phyloP scores from a whole-genome alignment of 2,113 vertebrate genomes.

The Gavialis gangeticus region DNA sequence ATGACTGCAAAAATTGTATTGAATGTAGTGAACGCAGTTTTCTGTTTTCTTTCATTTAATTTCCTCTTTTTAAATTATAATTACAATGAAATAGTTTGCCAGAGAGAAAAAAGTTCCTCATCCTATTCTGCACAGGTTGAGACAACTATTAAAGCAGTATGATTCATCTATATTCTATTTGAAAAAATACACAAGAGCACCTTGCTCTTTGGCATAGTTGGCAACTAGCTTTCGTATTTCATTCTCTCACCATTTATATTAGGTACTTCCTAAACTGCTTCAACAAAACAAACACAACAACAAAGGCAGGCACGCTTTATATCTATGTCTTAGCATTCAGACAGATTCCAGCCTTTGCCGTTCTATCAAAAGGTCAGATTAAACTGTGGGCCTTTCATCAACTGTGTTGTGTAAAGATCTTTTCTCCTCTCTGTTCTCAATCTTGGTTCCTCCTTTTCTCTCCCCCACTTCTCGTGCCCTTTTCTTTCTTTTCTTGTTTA shows the following conservation, averaged over 20 bases:
- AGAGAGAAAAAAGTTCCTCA: background rate
- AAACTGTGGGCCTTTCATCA: conserved; percentile 16
- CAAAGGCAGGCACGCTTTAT: background rate
- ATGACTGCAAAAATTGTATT: background rate
- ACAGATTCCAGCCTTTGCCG: background rate
- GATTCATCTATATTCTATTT: background rate
- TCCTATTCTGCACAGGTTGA: background rate
- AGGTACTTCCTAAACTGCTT: background rate
- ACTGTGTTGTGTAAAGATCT: background rate
- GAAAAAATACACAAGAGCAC: background rate
- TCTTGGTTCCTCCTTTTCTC: background rate
- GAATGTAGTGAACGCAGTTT: background rate
- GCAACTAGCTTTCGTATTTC: background rate
- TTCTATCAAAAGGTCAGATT: conserved; percentile 28
- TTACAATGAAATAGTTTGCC: background rate
- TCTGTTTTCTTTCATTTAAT: background rate
- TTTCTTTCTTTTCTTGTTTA: background rate
- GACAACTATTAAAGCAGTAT: background rate
- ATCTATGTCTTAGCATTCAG: background rate
- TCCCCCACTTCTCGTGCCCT: background rate
- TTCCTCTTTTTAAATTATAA: background rate
- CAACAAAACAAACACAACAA: background rate
- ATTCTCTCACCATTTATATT: background rate
- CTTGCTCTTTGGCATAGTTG: background rate
- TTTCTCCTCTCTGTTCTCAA: conserved; percentile 38